phyloP scores from a whole-genome alignment of 2,888 invertebrate genomes.

The Tupiocoris notatus region DNA sequence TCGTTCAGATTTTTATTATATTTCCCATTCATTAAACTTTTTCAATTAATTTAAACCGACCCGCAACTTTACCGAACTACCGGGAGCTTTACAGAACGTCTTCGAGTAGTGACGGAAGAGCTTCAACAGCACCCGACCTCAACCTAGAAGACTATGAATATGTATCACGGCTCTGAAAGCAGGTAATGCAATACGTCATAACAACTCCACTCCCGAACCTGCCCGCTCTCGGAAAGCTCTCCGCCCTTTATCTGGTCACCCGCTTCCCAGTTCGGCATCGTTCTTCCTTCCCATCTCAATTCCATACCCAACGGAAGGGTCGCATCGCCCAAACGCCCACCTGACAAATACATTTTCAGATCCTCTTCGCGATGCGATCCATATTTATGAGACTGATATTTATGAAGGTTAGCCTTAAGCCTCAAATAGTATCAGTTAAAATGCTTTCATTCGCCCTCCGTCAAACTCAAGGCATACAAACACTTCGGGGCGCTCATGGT shows the following conservation, averaged over 20 bases:
- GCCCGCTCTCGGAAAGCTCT: neutral
- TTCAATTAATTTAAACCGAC: no score
- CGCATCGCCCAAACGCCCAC: neutral
- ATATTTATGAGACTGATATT: conserved; percentile 24
- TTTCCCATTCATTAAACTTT: no score
- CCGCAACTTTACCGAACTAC: no score
- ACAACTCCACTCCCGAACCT: conserved; percentile 7
- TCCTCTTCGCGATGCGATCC: conserved; percentile 14
- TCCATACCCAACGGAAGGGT: neutral
- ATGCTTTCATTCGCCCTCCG: neutral
- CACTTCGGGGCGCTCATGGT: no score
- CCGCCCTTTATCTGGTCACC: neutral
- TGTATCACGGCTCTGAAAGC: conserved; percentile 32
- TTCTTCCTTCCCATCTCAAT: neutral
- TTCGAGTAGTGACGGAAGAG: no score
- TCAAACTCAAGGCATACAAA: no score
- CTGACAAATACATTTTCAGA: conserved; percentile 36
- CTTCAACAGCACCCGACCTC: neutral
- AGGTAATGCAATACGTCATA: conserved; percentile 39
- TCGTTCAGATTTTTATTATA: no score
- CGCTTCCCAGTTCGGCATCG: neutral
- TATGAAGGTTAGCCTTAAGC: neutral
- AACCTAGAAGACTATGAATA: conserved; percentile 18
- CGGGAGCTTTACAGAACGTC: no score
- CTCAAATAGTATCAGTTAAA: neutral